These are phyloP conservation scores for Auanema freiburgensis DNA, from an alignment of 2,888 invertebrate genomes.

Conservation along the genomic window DNA sequence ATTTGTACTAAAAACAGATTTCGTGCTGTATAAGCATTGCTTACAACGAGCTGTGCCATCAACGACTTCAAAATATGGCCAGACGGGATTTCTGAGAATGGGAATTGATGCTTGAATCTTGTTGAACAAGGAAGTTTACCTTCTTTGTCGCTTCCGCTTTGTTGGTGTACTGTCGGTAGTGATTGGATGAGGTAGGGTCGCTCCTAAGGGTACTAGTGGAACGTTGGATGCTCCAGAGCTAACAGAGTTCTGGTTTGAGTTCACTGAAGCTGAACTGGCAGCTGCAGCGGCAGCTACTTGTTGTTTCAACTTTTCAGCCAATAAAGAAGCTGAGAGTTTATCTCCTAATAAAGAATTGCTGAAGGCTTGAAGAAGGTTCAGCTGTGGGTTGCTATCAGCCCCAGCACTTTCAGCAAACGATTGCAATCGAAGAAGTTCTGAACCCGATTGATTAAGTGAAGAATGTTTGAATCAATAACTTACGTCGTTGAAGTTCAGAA, in stretches of 20 bases:
- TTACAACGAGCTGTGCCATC: slow-evolving; percentile 53
- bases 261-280: too few species aligned
- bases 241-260: slow-evolving; percentile 19
- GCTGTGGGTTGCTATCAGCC: slow-evolving; percentile 28
- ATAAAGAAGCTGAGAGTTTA: slow-evolving; percentile 19
- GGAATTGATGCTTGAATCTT: neutral
- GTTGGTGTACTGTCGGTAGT: slow-evolving; percentile 32
- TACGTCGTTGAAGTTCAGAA: slow-evolving; percentile 35
- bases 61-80: slow-evolving; percentile 55
- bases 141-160: slow-evolving; percentile 53
- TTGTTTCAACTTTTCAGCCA: slow-evolving; percentile 10
- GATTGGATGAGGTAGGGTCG: slow-evolving; percentile 25
- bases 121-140: slow-evolving; percentile 7
- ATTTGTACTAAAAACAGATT: slow-evolving; percentile 58
- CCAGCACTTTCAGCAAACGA: slow-evolving; percentile 29
- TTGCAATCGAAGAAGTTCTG: slow-evolving; percentile 44
- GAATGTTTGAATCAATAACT: slow-evolving; percentile 12
- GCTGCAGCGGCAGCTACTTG: slow-evolving; percentile 12
- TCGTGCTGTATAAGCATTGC: slow-evolving; percentile 57
- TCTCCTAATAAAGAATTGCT: slow-evolving; percentile 26
- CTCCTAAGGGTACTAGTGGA: slow-evolving; percentile 19
- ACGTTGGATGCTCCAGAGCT: slow-evolving; percentile 10
- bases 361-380: slow-evolving; percentile 39
- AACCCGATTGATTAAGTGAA: slow-evolving; percentile 9
- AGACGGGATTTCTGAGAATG: slow-evolving; percentile 49